Conservation (phyloP, 2,888 invertebrate genomes). For the Xanthia icteritia region DNA sequence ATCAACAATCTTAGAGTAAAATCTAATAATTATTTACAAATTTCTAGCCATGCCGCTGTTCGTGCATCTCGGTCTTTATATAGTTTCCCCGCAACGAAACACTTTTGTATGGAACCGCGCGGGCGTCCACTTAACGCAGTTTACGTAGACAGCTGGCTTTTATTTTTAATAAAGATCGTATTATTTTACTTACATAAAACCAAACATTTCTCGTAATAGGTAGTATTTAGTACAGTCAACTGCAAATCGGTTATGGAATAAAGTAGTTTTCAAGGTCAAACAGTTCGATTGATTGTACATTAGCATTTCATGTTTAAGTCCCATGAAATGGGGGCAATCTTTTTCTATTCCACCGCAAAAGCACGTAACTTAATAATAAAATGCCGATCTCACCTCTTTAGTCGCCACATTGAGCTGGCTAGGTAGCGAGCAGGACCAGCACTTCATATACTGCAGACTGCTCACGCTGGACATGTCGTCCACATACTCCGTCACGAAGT, state of each 20-base stretch:
- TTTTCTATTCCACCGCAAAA: background rate
- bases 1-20: no score
- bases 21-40: no score
- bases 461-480: conserved; percentile 63
- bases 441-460: conserved; percentile 61
- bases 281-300: background rate
- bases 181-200: no score
- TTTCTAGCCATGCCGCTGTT: no score
- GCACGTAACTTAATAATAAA: background rate
- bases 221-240: background rate
- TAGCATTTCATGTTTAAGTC: background rate
- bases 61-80: no score
- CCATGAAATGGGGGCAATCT: background rate
- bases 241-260: background rate
- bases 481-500: conserved; percentile 86
- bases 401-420: conserved; percentile 74
- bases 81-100: no score
- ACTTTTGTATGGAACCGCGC: no score
- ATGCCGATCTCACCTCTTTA: conserved; percentile 68
- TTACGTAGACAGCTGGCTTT: background rate
- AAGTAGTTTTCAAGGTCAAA: background rate
- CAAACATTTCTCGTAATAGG: background rate
- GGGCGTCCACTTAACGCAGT: no score
- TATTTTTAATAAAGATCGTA: background rate
- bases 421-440: conserved; percentile 76